Conservation (phyloP, 2,113 vertebrate species). For the Pao palembangensis region DNA sequence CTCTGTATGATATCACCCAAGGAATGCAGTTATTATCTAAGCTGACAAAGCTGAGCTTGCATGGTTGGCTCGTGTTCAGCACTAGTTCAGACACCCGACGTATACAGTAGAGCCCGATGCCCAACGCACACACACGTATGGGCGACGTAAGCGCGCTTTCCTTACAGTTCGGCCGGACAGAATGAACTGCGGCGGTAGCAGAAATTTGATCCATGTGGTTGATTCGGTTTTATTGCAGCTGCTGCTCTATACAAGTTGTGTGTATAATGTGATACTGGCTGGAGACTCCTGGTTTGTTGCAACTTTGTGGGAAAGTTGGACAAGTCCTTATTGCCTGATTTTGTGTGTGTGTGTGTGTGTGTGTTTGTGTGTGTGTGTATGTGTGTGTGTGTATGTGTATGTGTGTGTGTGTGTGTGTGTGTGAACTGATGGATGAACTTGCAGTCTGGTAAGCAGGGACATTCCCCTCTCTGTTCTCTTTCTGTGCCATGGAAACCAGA, state of each 20-base stretch:
- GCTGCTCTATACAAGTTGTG: slow-evolving; percentile 38
- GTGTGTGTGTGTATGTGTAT: slow-evolving; percentile 24
- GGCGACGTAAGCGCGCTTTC: not conserved
- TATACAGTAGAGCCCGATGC: slow-evolving; percentile 5
- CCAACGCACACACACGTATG: too few relatives aligned
- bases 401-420: slow-evolving; percentile 21
- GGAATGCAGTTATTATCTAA: slow-evolving; percentile 53
- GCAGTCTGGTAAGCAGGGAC: slow-evolving; percentile 71
- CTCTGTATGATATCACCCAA: slow-evolving; percentile 43
- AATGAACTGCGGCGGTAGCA: slow-evolving; percentile 17
- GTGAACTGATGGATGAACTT: slow-evolving; percentile 69
- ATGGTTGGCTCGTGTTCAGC: slow-evolving; percentile 50
- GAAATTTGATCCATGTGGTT: slow-evolving; percentile 39
- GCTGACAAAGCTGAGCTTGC: slow-evolving; percentile 34
- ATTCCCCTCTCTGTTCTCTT: slow-evolving; percentile 74
- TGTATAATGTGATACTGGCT: slow-evolving; percentile 61
- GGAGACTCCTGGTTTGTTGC: slow-evolving; percentile 65
- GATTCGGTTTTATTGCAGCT: slow-evolving; percentile 38
- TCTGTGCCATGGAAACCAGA: slow-evolving; percentile 77
- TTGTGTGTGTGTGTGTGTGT: slow-evolving; percentile 25
- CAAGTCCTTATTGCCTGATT: slow-evolving; percentile 53
- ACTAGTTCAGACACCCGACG: slow-evolving; percentile 45
- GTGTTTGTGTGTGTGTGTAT: slow-evolving; percentile 23
- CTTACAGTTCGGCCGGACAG: slow-evolving; percentile 12
- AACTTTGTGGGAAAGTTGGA: slow-evolving; percentile 73